Percentiles rank a stretch among this genome's conserved stretches.
phyloP scores from a whole-genome alignment of 2,113 vertebrate genomes.

The Silurus meridionalis region DNA sequence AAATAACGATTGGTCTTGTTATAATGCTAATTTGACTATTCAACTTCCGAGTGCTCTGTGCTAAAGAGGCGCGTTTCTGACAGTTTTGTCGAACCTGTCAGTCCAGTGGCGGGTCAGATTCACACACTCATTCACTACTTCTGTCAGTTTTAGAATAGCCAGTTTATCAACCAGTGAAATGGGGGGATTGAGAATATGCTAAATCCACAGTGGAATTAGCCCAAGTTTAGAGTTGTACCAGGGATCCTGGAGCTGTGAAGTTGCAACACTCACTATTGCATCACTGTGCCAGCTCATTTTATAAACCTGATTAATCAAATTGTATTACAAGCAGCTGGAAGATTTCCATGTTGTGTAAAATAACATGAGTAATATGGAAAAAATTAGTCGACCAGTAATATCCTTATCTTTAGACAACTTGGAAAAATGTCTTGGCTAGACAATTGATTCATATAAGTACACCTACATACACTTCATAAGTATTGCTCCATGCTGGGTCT shows the following conservation, averaged over 20 bases:
- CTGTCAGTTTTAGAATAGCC: neutral
- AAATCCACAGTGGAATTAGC: neutral
- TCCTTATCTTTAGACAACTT: neutral
- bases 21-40: conserved; percentile 35
- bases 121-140: neutral
- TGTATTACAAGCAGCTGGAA: too few relatives aligned
- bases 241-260: neutral
- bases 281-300: neutral
- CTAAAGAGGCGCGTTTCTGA: conserved; percentile 6
- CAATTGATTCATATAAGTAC: neutral
- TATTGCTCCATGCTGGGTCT: neutral
- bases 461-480: neutral
- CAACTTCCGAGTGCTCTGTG: conserved; percentile 7
- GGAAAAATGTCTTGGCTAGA: neutral
- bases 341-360: neutral
- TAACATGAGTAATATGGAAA: neutral
- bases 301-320: neutral
- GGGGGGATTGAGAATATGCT: neutral
- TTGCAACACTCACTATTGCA: too few relatives aligned
- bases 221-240: neutral
- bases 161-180: neutral
- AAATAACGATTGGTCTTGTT: conserved; percentile 37
- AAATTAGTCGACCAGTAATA: neutral
- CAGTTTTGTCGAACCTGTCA: conserved; percentile 2
- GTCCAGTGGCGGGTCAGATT: neutral